Evolutionary conservation across 2,797 vertebrate species (phyloP), one percentile per base, ranked within the genome.

Genomic region (Rhynchonycteris naso): DNA sequence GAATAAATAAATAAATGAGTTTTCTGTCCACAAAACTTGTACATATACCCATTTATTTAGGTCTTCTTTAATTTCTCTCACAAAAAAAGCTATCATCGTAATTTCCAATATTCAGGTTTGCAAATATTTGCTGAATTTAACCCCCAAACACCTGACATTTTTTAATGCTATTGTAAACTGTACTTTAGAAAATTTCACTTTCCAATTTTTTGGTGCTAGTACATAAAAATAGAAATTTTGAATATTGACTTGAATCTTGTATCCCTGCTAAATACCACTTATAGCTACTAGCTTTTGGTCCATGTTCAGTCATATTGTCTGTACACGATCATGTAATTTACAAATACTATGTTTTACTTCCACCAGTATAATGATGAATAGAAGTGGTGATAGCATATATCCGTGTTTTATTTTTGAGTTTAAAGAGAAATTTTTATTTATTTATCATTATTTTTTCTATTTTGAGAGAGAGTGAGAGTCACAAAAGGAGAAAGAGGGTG

Each of bases 401-500:
- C 30, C 30, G 72, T 85, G 47, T 75, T 93, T 96, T 88, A 82
- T 75, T 90, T 28, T 72, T 82, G 33, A 91, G 93, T 88, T 84
- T 85, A 88, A 58, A 88, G 84, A 65, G 43, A 43, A 18, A 21
- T 43, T 43, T 43, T 43, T 43, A 43, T 43, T 43, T 43, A 43
- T 43, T 43, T 43, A 43, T 43, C 43, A 43, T 43, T 43, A 43
- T 43, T 43, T 43, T 43, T 43, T 43, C 43, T 43, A 43, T 43
- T 43, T 43, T 43, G 43, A 43, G 38, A 4, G 38, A 43, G 43
- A 43, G 43, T 6, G 43, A 43, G 43, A 43, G n/a, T n/a, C 43
- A 43, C 8, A 7, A 43, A 43, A 7, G 43, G 43, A 43, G 43
- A 43, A 43, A 43, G 43, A 43, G 43, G 43, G 43, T 43, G 43